These are phyloP conservation scores for Miltochrista miniata DNA, from an alignment of 2,888 invertebrate species.

Conservation along the genomic window DNA sequence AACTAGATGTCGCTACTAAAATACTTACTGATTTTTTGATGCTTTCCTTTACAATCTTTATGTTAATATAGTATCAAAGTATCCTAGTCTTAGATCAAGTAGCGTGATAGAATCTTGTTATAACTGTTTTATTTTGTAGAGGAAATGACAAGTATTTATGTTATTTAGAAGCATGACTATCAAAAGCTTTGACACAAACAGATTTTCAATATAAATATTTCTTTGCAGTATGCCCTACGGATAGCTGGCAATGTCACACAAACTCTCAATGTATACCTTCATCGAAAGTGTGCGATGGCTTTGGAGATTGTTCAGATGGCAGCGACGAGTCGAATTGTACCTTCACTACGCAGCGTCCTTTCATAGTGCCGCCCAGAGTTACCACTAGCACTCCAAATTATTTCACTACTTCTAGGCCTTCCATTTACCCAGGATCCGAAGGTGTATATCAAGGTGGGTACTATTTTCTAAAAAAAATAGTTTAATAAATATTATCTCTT, in stretches of 20 bases:
- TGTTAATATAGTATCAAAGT: background rate
- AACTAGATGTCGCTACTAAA: background rate
- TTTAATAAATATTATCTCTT: no score
- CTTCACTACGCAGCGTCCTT: background rate
- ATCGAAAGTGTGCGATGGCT: slow-evolving; percentile 85
- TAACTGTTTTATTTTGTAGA: background rate
- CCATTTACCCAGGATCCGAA: background rate
- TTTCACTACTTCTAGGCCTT: background rate
- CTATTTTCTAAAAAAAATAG: no score
- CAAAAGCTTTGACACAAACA: no score
- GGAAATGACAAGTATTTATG: background rate
- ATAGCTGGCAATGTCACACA: slow-evolving; percentile 86
- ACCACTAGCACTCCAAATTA: background rate
- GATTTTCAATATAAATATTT: background rate
- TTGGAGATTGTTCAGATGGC: slow-evolving; percentile 85
- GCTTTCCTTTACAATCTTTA: background rate
- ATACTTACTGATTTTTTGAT: background rate
- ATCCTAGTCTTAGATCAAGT: background rate
- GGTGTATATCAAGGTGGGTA: no score
- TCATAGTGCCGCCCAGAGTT: background rate
- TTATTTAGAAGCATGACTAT: no score
- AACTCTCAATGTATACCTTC: slow-evolving; percentile 87
- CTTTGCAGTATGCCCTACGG: slow-evolving; percentile 83
- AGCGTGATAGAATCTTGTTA: background rate
- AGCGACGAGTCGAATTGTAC: slow-evolving; percentile 87